A percentile compares a stretch with the other conserved stretches of the same genome.
Conservation (phyloP, 2,113 vertebrate genomes). For the Thamnophis sirtalis region DNA sequence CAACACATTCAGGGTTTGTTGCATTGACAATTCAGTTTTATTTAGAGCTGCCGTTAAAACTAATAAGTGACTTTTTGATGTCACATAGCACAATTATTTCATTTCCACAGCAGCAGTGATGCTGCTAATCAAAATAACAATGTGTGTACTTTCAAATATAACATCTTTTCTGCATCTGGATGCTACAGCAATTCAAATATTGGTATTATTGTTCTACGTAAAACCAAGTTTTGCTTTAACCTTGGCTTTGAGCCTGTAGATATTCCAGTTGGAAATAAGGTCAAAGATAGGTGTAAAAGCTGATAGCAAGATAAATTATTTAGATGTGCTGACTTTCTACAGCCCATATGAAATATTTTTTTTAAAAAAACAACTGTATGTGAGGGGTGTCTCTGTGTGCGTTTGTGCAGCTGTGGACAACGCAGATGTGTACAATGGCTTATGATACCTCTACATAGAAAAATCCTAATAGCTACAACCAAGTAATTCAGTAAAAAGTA, state of each 20-base stretch:
- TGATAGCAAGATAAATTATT: neutral
- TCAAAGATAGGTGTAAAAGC: neutral
- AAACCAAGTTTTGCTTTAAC: neutral
- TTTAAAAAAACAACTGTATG: neutral
- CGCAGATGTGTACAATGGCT: neutral
- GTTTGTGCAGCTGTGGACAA: neutral
- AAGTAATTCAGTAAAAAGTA: constrained; percentile 65
- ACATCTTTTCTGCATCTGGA: neutral
- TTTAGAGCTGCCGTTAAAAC: neutral
- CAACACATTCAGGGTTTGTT: neutral
- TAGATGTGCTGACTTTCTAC: neutral
- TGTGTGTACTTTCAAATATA: neutral
- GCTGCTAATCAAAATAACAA: neutral
- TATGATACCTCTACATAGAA: constrained; percentile 24
- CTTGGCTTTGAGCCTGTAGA: neutral
- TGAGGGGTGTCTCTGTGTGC: neutral
- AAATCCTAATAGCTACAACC: constrained; percentile 63
- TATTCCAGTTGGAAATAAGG: neutral
- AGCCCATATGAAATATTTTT: neutral
- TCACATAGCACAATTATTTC: neutral
- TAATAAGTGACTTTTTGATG: neutral
- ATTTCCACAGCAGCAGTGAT: neutral
- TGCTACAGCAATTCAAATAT: neutral
- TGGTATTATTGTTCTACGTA: neutral
- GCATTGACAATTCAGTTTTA: neutral